These are phyloP conservation scores for Acanthacorydalis orientalis DNA, from an alignment of 2,888 invertebrate species.

Conservation along the genomic window DNA sequence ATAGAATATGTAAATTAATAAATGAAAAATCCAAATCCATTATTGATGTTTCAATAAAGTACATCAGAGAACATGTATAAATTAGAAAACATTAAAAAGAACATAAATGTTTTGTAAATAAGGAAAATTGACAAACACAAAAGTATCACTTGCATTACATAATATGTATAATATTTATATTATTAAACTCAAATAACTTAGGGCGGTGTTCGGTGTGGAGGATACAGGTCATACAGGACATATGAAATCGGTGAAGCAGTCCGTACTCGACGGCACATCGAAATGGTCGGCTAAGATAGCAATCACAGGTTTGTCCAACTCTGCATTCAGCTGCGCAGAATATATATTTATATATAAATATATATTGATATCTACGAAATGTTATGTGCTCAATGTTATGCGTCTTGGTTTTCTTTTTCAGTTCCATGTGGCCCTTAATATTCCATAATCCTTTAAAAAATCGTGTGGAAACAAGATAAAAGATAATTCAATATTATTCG, in stretches of 20 bases:
- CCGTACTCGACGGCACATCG: constrained; percentile 96
- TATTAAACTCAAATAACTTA: constrained; percentile 24
- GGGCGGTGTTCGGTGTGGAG: constrained; percentile 93
- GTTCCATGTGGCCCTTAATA: neutral
- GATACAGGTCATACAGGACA: constrained; percentile 86
- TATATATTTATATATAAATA: no score
- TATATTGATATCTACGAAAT: neutral
- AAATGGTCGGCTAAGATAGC: constrained; percentile 99
- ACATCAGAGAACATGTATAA: no score
- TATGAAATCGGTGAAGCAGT: constrained; percentile 97
- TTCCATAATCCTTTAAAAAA: neutral
- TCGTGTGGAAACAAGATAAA: no score
- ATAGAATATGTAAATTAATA: no score
- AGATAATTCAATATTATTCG: no score
- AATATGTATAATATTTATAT: constrained; percentile 6
- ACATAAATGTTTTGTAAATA: no score
- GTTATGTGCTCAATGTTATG: neutral
- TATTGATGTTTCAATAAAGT: no score
- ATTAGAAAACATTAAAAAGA: no score
- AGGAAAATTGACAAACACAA: no score
- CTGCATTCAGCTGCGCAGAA: no score
- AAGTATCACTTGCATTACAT: no score
- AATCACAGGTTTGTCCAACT: constrained; percentile 83
- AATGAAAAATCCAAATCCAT: no score
- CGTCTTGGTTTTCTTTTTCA: neutral